Evolutionary conservation across 2,888 invertebrate genomes (phyloP).

Genomic region (Mayetiola destructor): DNA sequence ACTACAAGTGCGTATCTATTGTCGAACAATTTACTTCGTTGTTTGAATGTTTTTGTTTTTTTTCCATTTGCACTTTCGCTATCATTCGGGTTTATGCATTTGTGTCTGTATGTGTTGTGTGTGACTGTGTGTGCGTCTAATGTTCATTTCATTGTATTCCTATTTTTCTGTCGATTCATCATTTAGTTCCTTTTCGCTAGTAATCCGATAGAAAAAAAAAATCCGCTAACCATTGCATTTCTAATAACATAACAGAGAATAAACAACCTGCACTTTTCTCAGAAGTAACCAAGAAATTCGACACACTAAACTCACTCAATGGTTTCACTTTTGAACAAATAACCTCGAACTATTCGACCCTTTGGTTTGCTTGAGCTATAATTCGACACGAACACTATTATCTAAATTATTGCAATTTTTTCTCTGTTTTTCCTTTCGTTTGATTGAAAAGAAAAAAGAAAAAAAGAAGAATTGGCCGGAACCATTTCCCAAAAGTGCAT

Average conservation of each 20-base stretch:
- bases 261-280: too few species aligned
- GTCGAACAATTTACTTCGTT: background rate
- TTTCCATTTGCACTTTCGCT: constrained; percentile 5
- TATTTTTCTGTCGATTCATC: background rate
- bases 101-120: too few species aligned
- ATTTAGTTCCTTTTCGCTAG: background rate
- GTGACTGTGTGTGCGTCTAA: background rate
- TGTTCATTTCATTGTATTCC: constrained; percentile 5
- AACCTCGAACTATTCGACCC: too few species aligned
- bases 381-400: too few species aligned
- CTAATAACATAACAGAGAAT: background rate
- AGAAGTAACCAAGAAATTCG: too few species aligned
- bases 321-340: too few species aligned
- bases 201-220: constrained; percentile 8
- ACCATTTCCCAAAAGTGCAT: too few species aligned
- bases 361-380: too few species aligned
- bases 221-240: background rate
- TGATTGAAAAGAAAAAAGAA: too few species aligned
- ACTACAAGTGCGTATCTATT: constrained; percentile 9
- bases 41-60: background rate
- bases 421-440: too few species aligned
- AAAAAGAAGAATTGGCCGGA: too few species aligned
- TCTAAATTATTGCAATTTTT: too few species aligned
- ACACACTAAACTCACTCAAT: constrained; percentile 6
- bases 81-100: background rate